These are phyloP conservation scores for Tetragonula clypearis DNA, from an alignment of 1,140 invertebrate species.

Conservation along the genomic window DNA sequence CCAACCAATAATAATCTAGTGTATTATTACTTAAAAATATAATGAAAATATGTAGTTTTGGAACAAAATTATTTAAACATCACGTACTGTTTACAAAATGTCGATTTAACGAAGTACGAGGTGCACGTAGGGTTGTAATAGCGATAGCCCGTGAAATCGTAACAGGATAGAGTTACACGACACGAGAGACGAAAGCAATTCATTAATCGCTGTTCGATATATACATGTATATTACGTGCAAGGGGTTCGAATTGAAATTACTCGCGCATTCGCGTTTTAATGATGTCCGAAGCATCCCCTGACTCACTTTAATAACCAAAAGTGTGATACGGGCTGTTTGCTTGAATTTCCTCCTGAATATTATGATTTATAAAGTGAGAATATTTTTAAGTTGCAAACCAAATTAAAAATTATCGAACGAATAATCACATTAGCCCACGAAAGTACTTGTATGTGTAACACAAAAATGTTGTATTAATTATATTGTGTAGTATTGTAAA, in stretches of 20 bases:
- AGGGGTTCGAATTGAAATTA: constrained; percentile 8
- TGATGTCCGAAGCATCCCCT: not conserved
- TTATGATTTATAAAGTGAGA: too few relatives aligned
- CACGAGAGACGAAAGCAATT: not conserved
- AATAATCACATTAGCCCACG: too few relatives aligned
- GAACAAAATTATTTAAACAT: not conserved
- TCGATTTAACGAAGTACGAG: not conserved
- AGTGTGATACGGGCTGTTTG: not conserved
- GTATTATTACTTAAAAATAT: too few relatives aligned
- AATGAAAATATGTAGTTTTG: too few relatives aligned
- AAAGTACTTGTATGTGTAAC: too few relatives aligned
- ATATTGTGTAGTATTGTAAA: too few relatives aligned
- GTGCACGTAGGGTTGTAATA: not conserved
- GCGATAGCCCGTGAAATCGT: not conserved
- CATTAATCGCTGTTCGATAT: constrained; percentile 1
- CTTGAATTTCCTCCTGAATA: not conserved
- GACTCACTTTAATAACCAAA: not conserved
- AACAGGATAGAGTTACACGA: not conserved
- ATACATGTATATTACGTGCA: not conserved
- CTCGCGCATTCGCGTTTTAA: not conserved
- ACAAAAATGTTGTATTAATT: too few relatives aligned
- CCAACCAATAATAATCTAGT: too few relatives aligned
- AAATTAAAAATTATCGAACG: too few relatives aligned
- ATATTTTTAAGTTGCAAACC: too few relatives aligned
- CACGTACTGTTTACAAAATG: not conserved